Evolutionary conservation across 2,888 invertebrate genomes (phyloP).

Genomic region (Siphlonurus alternatus): DNA sequence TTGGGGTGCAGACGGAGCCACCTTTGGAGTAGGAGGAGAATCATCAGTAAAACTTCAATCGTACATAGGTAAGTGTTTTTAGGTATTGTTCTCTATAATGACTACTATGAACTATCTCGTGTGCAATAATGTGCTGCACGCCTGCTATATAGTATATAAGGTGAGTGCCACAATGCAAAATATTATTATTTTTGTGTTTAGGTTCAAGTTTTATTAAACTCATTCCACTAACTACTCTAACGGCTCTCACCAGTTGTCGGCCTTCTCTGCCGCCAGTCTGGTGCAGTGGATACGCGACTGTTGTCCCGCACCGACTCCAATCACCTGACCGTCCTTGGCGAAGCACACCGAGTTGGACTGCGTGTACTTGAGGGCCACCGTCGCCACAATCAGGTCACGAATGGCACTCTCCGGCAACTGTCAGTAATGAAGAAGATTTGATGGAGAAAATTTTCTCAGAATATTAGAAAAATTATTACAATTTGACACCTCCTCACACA

Average conservation of each 20-base stretch:
- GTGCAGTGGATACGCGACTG: slow-evolving; percentile 98
- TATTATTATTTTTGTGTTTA: too few relatives aligned
- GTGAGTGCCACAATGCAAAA: too few relatives aligned
- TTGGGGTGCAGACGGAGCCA: slow-evolving; percentile 89
- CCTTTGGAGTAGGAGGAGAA: too few relatives aligned
- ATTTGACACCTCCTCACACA: not conserved
- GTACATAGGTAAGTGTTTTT: too few relatives aligned
- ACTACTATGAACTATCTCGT: slow-evolving; percentile 5
- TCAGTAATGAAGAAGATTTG: too few relatives aligned
- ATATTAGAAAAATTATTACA: too few relatives aligned
- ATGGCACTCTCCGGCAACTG: slow-evolving; percentile 56
- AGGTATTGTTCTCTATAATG: too few relatives aligned
- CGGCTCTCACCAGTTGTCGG: slow-evolving; percentile 87
- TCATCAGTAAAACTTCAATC: too few relatives aligned
- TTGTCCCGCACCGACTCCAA: slow-evolving; percentile 98
- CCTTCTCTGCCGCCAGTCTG: slow-evolving; percentile 90
- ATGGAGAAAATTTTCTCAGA: too few relatives aligned
- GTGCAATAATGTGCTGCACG: not conserved
- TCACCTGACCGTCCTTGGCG: slow-evolving; percentile 79
- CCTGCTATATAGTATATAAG: not conserved
- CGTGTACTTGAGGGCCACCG: slow-evolving; percentile 91
- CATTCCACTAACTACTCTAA: too few relatives aligned
- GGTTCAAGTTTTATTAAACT: too few relatives aligned
- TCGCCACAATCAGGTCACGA: slow-evolving; percentile 86
- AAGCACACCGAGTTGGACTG: slow-evolving; percentile 98